phyloP scores from a whole-genome alignment of 2,797 vertebrate species.

The Ctenopoma multispine region DNA sequence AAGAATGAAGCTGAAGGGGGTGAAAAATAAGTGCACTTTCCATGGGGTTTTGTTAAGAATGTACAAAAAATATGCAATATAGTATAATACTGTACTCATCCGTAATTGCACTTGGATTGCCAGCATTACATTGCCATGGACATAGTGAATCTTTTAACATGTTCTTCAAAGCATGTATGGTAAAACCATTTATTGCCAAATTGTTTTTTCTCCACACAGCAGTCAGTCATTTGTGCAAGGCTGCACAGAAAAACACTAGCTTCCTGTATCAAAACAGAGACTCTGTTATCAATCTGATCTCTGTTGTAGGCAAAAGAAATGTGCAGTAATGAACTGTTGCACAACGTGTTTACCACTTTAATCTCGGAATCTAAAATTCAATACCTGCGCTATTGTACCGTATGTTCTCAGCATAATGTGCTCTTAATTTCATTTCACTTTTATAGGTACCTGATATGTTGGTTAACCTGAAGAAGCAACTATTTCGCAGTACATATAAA shows the following conservation, averaged over 20 bases:
- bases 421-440: constrained; percentile 41
- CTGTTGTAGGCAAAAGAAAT: constrained; percentile 70
- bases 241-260: too few species aligned
- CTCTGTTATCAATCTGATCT: constrained; percentile 55
- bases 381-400: not conserved
- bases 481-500: not conserved
- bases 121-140: too few species aligned
- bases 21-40: too few species aligned
- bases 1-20: not conserved
- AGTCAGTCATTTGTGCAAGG: too few species aligned
- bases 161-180: not conserved
- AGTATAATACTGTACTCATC: not conserved
- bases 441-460: constrained; percentile 60
- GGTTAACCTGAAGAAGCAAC: not conserved
- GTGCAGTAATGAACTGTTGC: constrained; percentile 77
- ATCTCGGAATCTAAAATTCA: not conserved
- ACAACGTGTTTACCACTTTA: not conserved
- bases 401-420: not conserved
- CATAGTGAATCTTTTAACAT: too few species aligned
- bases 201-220: too few species aligned
- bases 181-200: too few species aligned
- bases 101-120: too few species aligned
- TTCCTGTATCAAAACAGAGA: too few species aligned
- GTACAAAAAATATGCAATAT: too few species aligned
- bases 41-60: too few species aligned